These are phyloP conservation scores for Mycetomoellerius zeteki DNA, from an alignment of 1,140 invertebrate genomes.

Conservation along the genomic window DNA sequence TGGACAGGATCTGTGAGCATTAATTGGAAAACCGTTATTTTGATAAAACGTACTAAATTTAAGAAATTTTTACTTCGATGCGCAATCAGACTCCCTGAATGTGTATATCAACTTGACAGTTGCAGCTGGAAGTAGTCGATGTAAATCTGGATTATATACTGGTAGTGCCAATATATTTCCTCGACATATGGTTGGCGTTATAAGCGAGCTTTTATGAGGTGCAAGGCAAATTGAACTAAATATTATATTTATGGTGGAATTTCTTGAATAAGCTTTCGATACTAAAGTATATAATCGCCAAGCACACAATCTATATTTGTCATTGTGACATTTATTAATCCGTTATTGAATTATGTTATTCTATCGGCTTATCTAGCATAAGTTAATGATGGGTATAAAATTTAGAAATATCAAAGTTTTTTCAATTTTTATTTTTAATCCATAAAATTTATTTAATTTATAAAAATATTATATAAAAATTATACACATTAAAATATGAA, in stretches of 20 bases:
- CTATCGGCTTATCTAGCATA: not conserved
- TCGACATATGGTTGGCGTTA: slow-evolving; percentile 31
- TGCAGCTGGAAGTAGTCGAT: slow-evolving; percentile 50
- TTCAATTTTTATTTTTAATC: not conserved
- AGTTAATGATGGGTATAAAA: not conserved
- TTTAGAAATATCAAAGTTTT: not conserved
- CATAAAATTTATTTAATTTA: not conserved
- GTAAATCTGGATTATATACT: slow-evolving; percentile 35
- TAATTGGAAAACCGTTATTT: slow-evolving; percentile 3
- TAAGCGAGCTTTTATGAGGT: slow-evolving; percentile 40
- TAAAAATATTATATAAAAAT: not conserved
- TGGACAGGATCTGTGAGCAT: not conserved
- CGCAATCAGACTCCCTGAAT: not conserved
- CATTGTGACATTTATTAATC: slow-evolving; percentile 49
- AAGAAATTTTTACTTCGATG: slow-evolving; percentile 10
- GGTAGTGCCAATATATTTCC: slow-evolving; percentile 31
- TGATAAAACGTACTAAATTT: not conserved
- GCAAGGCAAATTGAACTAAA: slow-evolving; percentile 54
- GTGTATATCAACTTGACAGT: slow-evolving; percentile 24
- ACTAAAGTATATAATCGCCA: slow-evolving; percentile 4
- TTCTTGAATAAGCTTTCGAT: slow-evolving; percentile 13
- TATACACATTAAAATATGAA: not conserved
- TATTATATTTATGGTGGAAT: slow-evolving; percentile 46
- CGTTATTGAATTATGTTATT: slow-evolving; percentile 15
- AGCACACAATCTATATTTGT: slow-evolving; percentile 36